Evolutionary conservation across 37 sponge, comb jelly and placozoan species (phyloP).

Genomic region (Petrosia ficiformis): DNA sequence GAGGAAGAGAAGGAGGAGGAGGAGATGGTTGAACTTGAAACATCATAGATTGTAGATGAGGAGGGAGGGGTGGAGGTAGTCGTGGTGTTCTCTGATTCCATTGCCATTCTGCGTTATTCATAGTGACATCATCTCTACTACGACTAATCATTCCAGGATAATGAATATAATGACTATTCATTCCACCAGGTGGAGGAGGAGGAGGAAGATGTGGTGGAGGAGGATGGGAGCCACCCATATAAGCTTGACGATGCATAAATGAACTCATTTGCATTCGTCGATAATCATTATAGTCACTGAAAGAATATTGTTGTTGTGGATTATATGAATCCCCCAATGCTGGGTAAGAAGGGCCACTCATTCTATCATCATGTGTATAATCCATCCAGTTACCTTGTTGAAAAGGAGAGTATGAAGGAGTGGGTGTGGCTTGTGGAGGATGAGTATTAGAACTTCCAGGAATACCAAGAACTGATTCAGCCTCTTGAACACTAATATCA

Average conservation of each 20-base stretch:
- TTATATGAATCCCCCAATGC: not conserved
- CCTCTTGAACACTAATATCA: slow-evolving; percentile 59
- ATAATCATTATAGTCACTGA: not conserved
- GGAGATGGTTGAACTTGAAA: not conserved
- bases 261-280: not conserved
- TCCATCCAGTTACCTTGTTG: too few relatives aligned
- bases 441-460: not conserved
- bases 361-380: not conserved
- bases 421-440: slow-evolving; percentile 13
- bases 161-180: not conserved
- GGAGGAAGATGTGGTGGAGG: too few relatives aligned
- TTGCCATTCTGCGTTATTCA: slow-evolving; percentile 3
- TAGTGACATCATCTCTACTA: slow-evolving; percentile 12
- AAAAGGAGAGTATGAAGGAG: slow-evolving; percentile 7
- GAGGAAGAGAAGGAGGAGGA: slow-evolving; percentile 3
- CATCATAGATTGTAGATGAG: slow-evolving; percentile 10
- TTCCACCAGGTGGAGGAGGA: not conserved
- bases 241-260: not conserved
- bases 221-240: too few relatives aligned
- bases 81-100: not conserved
- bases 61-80: slow-evolving; percentile 22
- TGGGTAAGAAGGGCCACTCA: not conserved
- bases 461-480: slow-evolving; percentile 58
- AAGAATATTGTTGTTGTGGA: not conserved
- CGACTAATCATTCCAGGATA: not conserved